These are phyloP conservation scores for Azorinus chamasolen DNA, from an alignment of 2,888 invertebrate genomes.

Conservation along the genomic window DNA sequence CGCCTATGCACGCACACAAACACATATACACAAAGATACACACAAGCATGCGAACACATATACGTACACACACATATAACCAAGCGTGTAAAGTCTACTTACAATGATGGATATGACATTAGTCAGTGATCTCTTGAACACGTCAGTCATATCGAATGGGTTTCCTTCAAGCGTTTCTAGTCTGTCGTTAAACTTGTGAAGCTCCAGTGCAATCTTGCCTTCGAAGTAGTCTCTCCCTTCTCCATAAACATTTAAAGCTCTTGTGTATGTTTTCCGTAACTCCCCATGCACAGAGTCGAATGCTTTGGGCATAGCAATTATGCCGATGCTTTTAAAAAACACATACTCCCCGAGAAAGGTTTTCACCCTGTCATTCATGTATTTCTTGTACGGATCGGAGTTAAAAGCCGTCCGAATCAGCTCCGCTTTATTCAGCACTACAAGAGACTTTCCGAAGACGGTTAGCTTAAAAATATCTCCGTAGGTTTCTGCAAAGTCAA, in stretches of 20 bases:
- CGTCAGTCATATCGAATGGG: slow-evolving; percentile 8
- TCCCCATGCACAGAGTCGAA: slow-evolving; percentile 12
- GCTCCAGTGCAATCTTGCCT: not conserved
- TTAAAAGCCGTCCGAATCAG: slow-evolving; percentile 25
- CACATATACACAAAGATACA: no score
- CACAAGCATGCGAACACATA: no score
- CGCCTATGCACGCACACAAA: no score
- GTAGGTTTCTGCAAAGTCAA: slow-evolving; percentile 14
- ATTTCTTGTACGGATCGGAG: slow-evolving; percentile 19
- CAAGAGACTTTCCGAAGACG: slow-evolving; percentile 7
- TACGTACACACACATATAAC: no score
- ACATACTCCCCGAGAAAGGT: slow-evolving; percentile 29
- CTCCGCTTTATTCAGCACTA: slow-evolving; percentile 22
- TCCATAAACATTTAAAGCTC: slow-evolving; percentile 19
- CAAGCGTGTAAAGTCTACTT: no score
- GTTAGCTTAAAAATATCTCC: no score
- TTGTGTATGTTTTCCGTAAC: slow-evolving; percentile 8
- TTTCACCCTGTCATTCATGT: slow-evolving; percentile 23
- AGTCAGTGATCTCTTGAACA: slow-evolving; percentile 14
- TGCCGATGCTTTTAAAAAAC: slow-evolving; percentile 4
- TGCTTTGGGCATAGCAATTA: slow-evolving; percentile 10
- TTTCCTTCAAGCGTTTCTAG: not conserved
- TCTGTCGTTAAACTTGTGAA: not conserved
- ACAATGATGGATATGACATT: slow-evolving; percentile 23
- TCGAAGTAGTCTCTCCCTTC: slow-evolving; percentile 28